These are phyloP conservation scores for Fissipunctia ypsillon DNA, from an alignment of 2,888 invertebrate species.

Conservation along the genomic window DNA sequence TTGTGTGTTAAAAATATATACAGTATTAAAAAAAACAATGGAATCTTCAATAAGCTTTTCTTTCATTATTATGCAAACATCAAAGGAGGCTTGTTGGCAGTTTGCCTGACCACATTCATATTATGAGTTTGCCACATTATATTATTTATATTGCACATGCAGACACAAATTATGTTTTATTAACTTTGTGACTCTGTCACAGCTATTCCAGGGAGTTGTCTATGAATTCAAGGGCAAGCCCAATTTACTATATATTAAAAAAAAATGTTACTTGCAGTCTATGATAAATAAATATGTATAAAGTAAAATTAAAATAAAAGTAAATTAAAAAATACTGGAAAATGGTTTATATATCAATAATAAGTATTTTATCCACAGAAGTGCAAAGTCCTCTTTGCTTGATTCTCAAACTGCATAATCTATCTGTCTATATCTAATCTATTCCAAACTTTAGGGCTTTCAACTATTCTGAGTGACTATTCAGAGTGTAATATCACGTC, in stretches of 20 bases:
- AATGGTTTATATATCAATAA: not conserved
- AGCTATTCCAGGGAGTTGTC: conserved; percentile 4
- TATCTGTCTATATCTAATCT: not conserved
- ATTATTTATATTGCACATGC: conserved; percentile 46
- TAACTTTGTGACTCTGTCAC: conserved; percentile 23
- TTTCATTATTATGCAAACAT: conserved; percentile 54
- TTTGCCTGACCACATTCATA: conserved; percentile 56
- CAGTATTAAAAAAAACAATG: conserved; percentile 46
- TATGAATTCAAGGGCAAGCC: conserved; percentile 26
- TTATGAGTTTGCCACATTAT: conserved; percentile 42
- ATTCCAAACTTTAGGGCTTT: not conserved
- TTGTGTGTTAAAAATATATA: too few relatives aligned
- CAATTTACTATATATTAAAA: conserved; percentile 16
- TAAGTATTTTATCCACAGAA: not conserved
- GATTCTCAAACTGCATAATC: not conserved
- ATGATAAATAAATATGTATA: too few relatives aligned
- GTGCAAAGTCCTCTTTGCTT: not conserved
- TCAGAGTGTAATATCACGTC: conserved; percentile 4
- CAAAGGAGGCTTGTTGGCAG: conserved; percentile 59
- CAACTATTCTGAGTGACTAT: too few relatives aligned
- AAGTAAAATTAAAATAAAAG: too few relatives aligned
- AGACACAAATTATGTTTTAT: conserved; percentile 47
- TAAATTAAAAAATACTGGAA: too few relatives aligned
- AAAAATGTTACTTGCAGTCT: not conserved
- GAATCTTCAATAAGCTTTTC: conserved; percentile 48